Percentiles rank a stretch among this genome's conserved stretches.
phyloP scores from a whole-genome alignment of 1,140 invertebrate species.

The Lordiphosa mommai region DNA sequence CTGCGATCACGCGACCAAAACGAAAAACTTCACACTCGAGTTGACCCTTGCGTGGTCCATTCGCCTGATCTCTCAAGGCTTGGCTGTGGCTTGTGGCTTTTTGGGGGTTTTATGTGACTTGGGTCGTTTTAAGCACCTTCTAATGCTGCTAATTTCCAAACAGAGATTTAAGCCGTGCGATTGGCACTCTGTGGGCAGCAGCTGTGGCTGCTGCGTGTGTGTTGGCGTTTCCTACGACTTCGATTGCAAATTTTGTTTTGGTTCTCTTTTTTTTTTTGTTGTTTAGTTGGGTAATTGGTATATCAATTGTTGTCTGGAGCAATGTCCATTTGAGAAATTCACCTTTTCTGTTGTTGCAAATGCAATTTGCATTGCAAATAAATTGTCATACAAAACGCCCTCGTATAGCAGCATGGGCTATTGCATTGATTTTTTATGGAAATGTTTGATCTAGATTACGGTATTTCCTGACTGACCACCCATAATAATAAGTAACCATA shows the following conservation, averaged over 20 bases:
- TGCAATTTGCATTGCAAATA: conserved; percentile 68
- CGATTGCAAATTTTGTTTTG: conserved; percentile 11
- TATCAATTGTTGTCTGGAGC: conserved; percentile 46
- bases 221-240: conserved; percentile 39
- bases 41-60: conserved; percentile 45
- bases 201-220: conserved; percentile 46
- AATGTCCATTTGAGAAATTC: conserved; percentile 45
- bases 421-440: conserved; percentile 30
- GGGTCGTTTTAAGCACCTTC: conserved; percentile 45
- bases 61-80: conserved; percentile 28
- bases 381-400: conserved; percentile 60
- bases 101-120: conserved; percentile 7
- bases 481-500: conserved; percentile 4
- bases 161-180: conserved; percentile 47
- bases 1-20: conserved; percentile 16
- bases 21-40: conserved; percentile 41
- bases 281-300: conserved; percentile 64
- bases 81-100: conserved; percentile 4
- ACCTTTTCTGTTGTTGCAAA: conserved; percentile 39
- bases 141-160: conserved; percentile 64
- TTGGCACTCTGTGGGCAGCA: conserved; percentile 16
- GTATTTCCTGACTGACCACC: conserved; percentile 13
- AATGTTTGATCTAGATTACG: conserved; percentile 36
- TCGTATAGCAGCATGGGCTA: conserved; percentile 9
- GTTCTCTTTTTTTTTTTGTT: background rate